Evolutionary conservation across 1,140 invertebrate species (phyloP).

Genomic region (Melipona quadrifasciata): DNA sequence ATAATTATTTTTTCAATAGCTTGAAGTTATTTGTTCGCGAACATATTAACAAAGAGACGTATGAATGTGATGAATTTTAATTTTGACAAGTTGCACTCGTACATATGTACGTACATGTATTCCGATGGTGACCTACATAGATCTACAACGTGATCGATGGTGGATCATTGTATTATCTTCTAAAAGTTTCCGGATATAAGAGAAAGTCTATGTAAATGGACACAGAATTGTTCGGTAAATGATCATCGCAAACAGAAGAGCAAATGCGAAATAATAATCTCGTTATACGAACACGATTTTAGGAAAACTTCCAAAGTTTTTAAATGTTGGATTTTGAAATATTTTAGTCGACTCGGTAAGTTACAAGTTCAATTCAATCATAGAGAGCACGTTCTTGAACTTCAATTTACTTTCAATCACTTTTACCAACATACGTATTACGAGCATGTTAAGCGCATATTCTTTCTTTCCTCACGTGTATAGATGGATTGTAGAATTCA

Average conservation of each 20-base stretch:
- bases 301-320: neutral
- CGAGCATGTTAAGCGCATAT: neutral
- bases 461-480: neutral
- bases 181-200: slow-evolving; percentile 62
- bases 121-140: slow-evolving; percentile 13
- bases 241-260: slow-evolving; percentile 62
- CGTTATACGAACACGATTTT: neutral
- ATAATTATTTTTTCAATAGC: neutral
- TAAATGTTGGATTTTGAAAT: neutral
- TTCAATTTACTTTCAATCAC: slow-evolving; percentile 53
- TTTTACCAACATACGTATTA: slow-evolving; percentile 40
- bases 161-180: slow-evolving; percentile 46
- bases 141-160: slow-evolving; percentile 33
- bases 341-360: neutral
- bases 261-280: neutral
- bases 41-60: neutral
- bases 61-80: neutral
- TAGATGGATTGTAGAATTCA: neutral
- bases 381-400: slow-evolving; percentile 62
- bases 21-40: neutral
- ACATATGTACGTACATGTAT: slow-evolving; percentile 4
- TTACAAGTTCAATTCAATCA: neutral
- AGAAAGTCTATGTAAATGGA: slow-evolving; percentile 64
- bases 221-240: slow-evolving; percentile 23
- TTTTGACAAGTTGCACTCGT: neutral